A percentile compares a stretch with the other conserved stretches of the same genome.
These are phyloP conservation scores for Drosophila anomalata DNA, from an alignment of 2,888 invertebrate genomes.

Conservation along the genomic window DNA sequence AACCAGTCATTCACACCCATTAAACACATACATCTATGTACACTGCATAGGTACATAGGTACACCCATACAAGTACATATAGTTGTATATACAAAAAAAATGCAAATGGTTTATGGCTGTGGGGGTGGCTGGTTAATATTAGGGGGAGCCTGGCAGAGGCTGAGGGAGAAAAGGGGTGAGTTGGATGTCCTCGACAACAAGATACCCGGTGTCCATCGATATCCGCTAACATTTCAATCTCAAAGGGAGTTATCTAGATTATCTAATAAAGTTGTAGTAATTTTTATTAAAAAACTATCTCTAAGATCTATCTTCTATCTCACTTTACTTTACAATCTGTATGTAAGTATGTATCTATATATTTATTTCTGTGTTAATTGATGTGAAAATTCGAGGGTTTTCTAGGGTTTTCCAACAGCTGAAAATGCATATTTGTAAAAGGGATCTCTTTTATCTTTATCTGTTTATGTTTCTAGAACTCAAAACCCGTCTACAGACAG, in stretches of 20 bases:
- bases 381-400: not conserved
- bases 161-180: constrained; percentile 7
- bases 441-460: constrained; percentile 18
- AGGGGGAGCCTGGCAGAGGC: constrained; percentile 15
- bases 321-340: too few species aligned
- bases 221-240: not conserved
- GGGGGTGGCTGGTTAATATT: constrained; percentile 45
- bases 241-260: not conserved
- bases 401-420: constrained; percentile 23
- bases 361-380: constrained; percentile 8
- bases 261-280: not conserved
- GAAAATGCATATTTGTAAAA: constrained; percentile 7
- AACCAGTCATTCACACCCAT: constrained; percentile 47
- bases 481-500: not conserved
- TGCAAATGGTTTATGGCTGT: constrained; percentile 55
- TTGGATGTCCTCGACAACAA: constrained; percentile 34
- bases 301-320: too few species aligned
- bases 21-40: constrained; percentile 34
- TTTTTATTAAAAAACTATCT: too few species aligned
- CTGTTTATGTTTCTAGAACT: constrained; percentile 24
- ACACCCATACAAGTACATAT: constrained; percentile 16
- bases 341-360: too few species aligned
- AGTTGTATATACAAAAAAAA: constrained; percentile 33
- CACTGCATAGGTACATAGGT: constrained; percentile 30
- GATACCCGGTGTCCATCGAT: constrained; percentile 35